Evolutionary conservation across 2,888 invertebrate species (phyloP).

Genomic region (Laothoe populi): DNA sequence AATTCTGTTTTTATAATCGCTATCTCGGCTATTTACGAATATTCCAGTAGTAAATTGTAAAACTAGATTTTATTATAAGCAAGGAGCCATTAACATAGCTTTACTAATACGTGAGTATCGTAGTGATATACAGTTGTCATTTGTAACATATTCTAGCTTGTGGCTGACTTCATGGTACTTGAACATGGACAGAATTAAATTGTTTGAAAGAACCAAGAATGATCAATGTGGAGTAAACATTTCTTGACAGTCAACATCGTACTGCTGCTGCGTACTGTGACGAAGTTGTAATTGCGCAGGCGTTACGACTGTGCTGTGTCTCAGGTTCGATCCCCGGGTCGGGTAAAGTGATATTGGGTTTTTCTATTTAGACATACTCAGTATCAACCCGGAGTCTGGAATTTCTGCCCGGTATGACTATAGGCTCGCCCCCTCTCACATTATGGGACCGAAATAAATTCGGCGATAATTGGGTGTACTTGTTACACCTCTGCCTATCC

Average conservation of each 20-base stretch:
- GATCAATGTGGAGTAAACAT: background rate
- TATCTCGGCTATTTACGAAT: background rate
- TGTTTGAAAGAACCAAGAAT: background rate
- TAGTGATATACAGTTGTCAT: background rate
- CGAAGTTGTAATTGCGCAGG: no score
- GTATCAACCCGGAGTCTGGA: no score
- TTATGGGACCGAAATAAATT: no score
- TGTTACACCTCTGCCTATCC: no score
- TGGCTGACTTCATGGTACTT: background rate
- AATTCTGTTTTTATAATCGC: slow-evolving; percentile 7
- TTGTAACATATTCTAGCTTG: background rate
- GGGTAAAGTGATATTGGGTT: no score
- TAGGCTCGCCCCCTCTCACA: no score
- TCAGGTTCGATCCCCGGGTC: no score
- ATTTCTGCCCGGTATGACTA: no score
- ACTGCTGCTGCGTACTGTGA: no score
- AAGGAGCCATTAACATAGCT: background rate
- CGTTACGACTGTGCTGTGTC: no score
- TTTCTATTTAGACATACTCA: no score
- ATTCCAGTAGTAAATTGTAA: slow-evolving; percentile 17
- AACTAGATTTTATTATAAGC: slow-evolving; percentile 9
- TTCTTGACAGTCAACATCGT: background rate
- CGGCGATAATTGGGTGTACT: no score
- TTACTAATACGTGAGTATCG: background rate
- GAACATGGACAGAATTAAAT: background rate